Evolutionary conservation across 2,113 vertebrate genomes (phyloP).

Genomic region (Salminus brasiliensis): DNA sequence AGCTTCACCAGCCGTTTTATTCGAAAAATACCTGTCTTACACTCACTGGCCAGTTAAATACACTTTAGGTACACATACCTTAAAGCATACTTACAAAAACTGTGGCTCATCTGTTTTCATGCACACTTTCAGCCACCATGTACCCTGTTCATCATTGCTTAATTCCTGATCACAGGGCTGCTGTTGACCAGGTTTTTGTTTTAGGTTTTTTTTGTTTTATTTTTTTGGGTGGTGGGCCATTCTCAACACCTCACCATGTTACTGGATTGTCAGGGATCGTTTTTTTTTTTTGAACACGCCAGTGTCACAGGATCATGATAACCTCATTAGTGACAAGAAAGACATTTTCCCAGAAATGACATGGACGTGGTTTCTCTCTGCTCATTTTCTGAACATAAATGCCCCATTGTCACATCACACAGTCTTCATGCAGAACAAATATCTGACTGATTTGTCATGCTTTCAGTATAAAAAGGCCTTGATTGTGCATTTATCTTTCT

Average conservation of each 20-base stretch:
- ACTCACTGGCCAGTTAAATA: background rate
- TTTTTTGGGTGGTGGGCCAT: background rate
- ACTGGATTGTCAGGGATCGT: too few relatives aligned
- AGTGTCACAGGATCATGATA: background rate
- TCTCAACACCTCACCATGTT: background rate
- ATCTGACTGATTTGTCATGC: background rate
- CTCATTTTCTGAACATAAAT: background rate
- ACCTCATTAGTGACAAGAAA: background rate
- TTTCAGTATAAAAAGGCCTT: background rate
- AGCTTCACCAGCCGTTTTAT: background rate
- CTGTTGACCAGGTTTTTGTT: background rate
- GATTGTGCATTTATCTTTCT: background rate
- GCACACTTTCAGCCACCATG: background rate
- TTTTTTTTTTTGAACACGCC: background rate
- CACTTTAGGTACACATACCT: background rate
- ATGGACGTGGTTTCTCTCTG: conserved; percentile 11
- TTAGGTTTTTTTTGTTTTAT: too few relatives aligned
- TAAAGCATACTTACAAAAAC: background rate
- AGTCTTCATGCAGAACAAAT: background rate
- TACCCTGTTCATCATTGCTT: background rate
- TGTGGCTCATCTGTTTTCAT: background rate
- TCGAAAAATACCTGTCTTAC: too few relatives aligned
- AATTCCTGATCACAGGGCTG: background rate
- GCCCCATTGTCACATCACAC: background rate
- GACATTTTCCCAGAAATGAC: background rate